Evolutionary conservation across 2,888 invertebrate genomes (phyloP), one percentile per base, ranked within the genome.

Genomic region (Drosophila hawaiiensis): DNA sequence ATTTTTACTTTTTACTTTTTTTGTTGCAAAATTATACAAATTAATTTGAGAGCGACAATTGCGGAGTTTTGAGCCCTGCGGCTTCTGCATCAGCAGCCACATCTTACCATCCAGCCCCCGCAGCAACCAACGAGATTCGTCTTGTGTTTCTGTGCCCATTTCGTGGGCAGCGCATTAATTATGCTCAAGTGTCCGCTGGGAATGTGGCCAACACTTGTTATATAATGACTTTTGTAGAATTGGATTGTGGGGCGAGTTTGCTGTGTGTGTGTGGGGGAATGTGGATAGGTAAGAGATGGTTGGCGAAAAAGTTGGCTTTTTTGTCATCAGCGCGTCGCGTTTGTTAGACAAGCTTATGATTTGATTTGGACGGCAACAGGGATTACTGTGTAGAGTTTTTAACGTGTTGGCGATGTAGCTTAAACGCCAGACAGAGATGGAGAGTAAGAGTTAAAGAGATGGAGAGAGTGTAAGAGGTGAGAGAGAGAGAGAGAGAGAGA

Each of bases 171-270:
- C 73, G 74, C 89, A 87, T 90, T 87, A 87, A 87, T 87, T 90
- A 87, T 90, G 87, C 87, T 90, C 84, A 87, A 87, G 87, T 89
- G 90, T 90, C 87, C 87, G 77, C 68, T 90, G 87, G 87, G 87
- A 90, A 90, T 86, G 87, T 89, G 87, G 87, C 87, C 90, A 86
- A 89, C 89, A 90, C 87, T 89, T 87, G 87, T 84, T 80, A 78
- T 84, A 80, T 89, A 90, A 90, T 87, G 89, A 87, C 87, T 90
- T 90, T 90, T 89, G 89, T 82, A 78, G 65, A 47, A 28, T 53
- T 52, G 67, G 16, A 22, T 52, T 3, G 52, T n/a, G 50, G 49
- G 25, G 5, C 31, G 6, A 43, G 31, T 10, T 28, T 50, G 37
- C 22, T 37, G 28, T 31, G 10, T 10, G 47, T 3, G 14, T 25